These are phyloP conservation scores for Arenaria interpres DNA, from an alignment of 2,113 vertebrate species.

Conservation along the genomic window DNA sequence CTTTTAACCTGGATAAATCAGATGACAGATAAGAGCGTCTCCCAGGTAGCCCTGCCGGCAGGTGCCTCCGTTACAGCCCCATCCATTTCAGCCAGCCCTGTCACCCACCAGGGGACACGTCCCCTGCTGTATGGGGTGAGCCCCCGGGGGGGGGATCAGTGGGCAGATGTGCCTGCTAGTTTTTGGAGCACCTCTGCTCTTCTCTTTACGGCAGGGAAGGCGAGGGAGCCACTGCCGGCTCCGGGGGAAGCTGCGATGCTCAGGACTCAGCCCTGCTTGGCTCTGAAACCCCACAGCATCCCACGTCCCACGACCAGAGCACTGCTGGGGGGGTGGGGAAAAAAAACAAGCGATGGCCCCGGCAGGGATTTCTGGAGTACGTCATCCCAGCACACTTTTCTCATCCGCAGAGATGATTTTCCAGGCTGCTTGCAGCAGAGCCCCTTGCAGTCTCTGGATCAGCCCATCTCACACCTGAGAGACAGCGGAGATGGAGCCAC, in stretches of 20 bases:
- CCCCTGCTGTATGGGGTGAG: neutral
- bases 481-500: neutral
- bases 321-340: accelerated
- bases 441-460: neutral
- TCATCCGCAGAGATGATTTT: neutral
- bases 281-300: neutral
- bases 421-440: neutral
- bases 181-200: neutral
- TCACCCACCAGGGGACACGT: neutral
- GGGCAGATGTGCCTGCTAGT: neutral
- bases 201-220: neutral
- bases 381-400: neutral
- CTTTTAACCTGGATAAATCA: conserved; percentile 74
- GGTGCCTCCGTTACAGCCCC: conserved; percentile 28
- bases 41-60: conserved; percentile 56
- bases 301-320: neutral
- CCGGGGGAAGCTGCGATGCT: neutral
- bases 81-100: conserved; percentile 42
- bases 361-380: neutral
- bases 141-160: neutral
- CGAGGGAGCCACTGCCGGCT: neutral
- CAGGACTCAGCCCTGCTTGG: neutral
- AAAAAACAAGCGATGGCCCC: neutral
- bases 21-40: conserved; percentile 62
- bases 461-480: neutral